A percentile compares a stretch with the other conserved stretches of the same genome.
These are phyloP conservation scores for Furcifer pardalis DNA, from an alignment of 2,797 vertebrate species.

Conservation along the genomic window DNA sequence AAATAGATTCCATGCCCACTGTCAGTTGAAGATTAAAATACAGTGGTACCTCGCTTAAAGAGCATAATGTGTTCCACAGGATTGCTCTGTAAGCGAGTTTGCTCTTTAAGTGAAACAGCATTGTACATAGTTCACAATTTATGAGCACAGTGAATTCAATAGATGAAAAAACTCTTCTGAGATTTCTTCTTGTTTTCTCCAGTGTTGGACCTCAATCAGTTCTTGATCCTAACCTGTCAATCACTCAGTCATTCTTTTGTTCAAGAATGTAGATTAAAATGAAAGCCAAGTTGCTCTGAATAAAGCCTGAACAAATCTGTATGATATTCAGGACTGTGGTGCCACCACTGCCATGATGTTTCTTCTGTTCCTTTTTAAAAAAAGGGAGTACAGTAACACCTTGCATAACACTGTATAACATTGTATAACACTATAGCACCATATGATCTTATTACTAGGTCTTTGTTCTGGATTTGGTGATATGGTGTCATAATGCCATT, in stretches of 20 bases:
- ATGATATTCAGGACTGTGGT: too few relatives aligned
- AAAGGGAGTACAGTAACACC: slow-evolving; percentile 36
- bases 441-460: too few relatives aligned
- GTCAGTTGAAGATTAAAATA: background rate
- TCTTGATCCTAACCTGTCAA: slow-evolving; percentile 29
- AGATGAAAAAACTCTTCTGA: slow-evolving; percentile 6
- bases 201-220: background rate
- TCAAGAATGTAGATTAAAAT: background rate
- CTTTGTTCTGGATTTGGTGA: too few relatives aligned
- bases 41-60: too few relatives aligned
- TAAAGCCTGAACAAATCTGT: too few relatives aligned
- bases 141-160: background rate
- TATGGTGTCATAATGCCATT: too few relatives aligned
- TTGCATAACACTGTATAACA: slow-evolving; percentile 21
- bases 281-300: background rate
- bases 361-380: too few relatives aligned
- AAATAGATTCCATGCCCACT: background rate
- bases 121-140: slow-evolving; percentile 1
- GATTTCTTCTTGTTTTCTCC: slow-evolving; percentile 2
- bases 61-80: too few relatives aligned
- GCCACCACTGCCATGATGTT: slow-evolving; percentile 11
- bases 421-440: too few relatives aligned
- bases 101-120: too few relatives aligned
- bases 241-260: background rate
- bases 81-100: too few relatives aligned